Percentiles rank a stretch among this genome's conserved stretches.
phyloP scores from a whole-genome alignment of 1,140 invertebrate species.

The Pachypsylla venusta region DNA sequence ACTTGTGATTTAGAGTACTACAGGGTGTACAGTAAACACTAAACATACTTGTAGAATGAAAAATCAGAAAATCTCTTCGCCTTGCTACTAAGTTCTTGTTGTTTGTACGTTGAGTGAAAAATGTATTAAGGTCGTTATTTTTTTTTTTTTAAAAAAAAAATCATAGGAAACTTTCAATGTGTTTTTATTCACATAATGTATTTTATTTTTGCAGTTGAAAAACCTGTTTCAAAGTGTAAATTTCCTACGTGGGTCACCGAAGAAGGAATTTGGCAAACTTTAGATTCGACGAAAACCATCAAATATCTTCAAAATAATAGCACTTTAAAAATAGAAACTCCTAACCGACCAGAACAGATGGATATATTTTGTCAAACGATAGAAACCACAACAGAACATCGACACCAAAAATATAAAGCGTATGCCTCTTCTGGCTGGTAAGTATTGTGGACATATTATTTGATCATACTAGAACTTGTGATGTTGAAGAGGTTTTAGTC shows the following conservation, averaged over 20 bases:
- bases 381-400: neutral
- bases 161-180: neutral
- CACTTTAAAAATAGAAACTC: neutral
- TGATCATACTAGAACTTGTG: neutral
- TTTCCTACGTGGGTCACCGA: neutral
- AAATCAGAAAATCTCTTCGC: neutral
- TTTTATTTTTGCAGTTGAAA: neutral
- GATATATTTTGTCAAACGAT: neutral
- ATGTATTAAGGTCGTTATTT: neutral
- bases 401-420: constrained; percentile 4
- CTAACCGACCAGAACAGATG: neutral
- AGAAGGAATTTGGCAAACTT: neutral
- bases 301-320: neutral
- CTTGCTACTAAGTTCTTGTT: neutral
- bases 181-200: neutral
- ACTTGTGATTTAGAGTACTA: too few relatives aligned
- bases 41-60: neutral
- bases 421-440: neutral
- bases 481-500: neutral
- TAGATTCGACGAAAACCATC: neutral
- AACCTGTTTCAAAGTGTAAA: neutral
- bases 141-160: neutral
- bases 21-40: too few relatives aligned
- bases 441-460: neutral
- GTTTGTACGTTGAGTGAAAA: neutral